phyloP scores from a whole-genome alignment of 2,888 invertebrate genomes.

The Lasiommata megera region DNA sequence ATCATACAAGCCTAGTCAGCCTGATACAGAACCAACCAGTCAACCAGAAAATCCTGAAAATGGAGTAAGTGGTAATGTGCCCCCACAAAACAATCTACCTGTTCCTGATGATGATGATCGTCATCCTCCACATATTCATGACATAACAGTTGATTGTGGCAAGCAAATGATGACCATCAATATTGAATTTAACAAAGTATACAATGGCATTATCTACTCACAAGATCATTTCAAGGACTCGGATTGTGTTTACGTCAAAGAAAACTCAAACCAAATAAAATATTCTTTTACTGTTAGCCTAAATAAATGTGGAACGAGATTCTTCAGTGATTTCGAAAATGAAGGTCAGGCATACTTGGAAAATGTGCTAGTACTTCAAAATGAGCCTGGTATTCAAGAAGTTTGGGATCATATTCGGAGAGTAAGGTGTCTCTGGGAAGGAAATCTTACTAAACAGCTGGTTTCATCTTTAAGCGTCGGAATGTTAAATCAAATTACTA shows the following conservation, averaged over 20 bases:
- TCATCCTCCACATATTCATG: conserved; percentile 89
- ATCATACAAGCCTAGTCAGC: conserved; percentile 28
- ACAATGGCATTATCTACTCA: conserved; percentile 90
- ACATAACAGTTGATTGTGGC: conserved; percentile 88
- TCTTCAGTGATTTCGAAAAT: conserved; percentile 88
- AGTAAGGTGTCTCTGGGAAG: conserved; percentile 91
- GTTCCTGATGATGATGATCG: conserved; percentile 81
- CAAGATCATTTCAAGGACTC: conserved; percentile 86
- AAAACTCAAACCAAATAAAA: conserved; percentile 85
- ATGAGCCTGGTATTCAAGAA: conserved; percentile 88
- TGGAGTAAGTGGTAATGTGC: conserved; percentile 27
- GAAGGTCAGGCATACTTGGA: conserved; percentile 90
- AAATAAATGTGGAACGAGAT: conserved; percentile 89
- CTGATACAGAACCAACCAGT: conserved; percentile 25
- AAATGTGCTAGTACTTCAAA: conserved; percentile 88
- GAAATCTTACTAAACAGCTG: conserved; percentile 87
- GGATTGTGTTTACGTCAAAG: conserved; percentile 87
- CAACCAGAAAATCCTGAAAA: conserved; percentile 31
- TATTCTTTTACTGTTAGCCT: conserved; percentile 88
- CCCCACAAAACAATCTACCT: conserved; percentile 13
- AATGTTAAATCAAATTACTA: conserved; percentile 89
- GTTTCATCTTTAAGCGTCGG: conserved; percentile 89
- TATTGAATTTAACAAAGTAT: conserved; percentile 88
- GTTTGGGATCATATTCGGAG: conserved; percentile 90
- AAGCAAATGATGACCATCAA: conserved; percentile 92